Percentiles rank a stretch among this genome's conserved stretches.
Evolutionary conservation across 2,888 invertebrate species (phyloP).

Genomic region (Drosophila aldrichi): DNA sequence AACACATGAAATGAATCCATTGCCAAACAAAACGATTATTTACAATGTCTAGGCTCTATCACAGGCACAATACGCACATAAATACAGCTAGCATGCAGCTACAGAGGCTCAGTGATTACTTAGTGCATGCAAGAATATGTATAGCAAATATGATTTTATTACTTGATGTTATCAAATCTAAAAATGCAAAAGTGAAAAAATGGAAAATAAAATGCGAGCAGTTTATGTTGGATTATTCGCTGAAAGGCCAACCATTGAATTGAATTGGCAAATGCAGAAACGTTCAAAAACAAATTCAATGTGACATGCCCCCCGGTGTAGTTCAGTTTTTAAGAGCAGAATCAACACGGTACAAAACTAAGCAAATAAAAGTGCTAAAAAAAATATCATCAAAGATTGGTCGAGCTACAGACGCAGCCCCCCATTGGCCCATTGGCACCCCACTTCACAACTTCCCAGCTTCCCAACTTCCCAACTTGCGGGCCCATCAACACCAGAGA

Average conservation of each 20-base stretch:
- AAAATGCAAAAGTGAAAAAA: not conserved
- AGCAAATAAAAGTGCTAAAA: slow-evolving; percentile 16
- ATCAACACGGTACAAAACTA: slow-evolving; percentile 43
- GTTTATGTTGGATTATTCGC: not conserved
- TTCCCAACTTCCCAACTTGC: slow-evolving; percentile 25
- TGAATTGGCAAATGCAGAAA: slow-evolving; percentile 13
- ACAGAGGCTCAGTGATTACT: not conserved
- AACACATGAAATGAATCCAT: slow-evolving; percentile 7
- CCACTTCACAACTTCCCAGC: slow-evolving; percentile 1
- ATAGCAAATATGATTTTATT: not conserved
- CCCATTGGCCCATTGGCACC: not conserved
- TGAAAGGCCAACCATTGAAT: slow-evolving; percentile 3
- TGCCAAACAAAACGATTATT: slow-evolving; percentile 15
- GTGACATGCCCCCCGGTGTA: slow-evolving; percentile 4
- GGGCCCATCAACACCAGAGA: slow-evolving; percentile 56
- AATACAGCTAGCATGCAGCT: slow-evolving; percentile 12
- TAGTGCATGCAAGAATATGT: slow-evolving; percentile 4
- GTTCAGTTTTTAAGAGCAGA: slow-evolving; percentile 37
- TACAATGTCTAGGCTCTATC: slow-evolving; percentile 4
- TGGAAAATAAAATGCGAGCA: not conserved
- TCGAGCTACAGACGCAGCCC: not conserved
- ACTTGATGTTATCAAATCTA: not conserved
- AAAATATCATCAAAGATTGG: slow-evolving; percentile 49
- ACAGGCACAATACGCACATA: not conserved
- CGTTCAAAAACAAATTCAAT: slow-evolving; percentile 57